Evolutionary conservation across 2,888 invertebrate genomes (phyloP), one percentile per base, ranked within the genome.

Genomic region (Heliothis peltigera): DNA sequence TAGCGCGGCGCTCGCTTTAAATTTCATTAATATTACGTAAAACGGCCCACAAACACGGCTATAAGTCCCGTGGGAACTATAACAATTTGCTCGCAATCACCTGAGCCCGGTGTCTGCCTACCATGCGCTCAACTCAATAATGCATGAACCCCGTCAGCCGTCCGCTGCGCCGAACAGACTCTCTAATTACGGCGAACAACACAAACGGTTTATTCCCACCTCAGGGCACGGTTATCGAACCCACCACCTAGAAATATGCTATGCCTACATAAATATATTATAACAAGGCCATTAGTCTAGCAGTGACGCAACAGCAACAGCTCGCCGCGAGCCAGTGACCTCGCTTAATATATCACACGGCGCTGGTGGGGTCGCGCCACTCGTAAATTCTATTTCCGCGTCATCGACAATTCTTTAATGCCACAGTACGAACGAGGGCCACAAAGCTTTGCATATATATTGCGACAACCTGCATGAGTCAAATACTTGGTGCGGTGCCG

Each of bases 351-450:
- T 89, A 89, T 84, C 87, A 84, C 82, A 74, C 64, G 71, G 59
- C 58, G 70, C 68, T 82, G 75, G 81, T 81, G 84, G 82, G 86
- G 85, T 88, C 91, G 85, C 77, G 75, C 75, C 77, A 84, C 84
- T 89, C 88, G 86, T 92, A 89, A 90, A 90, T 90, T 87, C 86
- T 87, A 87, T 90, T 92, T 92, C 92, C 93, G 89, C 89, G 79
- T 90, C 89, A 89, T 90, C 86, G 83, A 88, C 83, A 75, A 84
- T 85, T 82, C 84, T 81, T 81, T 85, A 79, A 82, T 79, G 70
- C 59, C 64, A 64, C 70, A 62, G 66, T 63, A 73, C 62, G 70
- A 79, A 75, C 65, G 69, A 79, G 75, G 75, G 70, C 74, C 78
- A 82, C 80, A 76, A 72, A 81, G 77, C 74, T 88, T 87, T 89